phyloP scores from a whole-genome alignment of 2,113 vertebrate genomes.

The Mus pahari region DNA sequence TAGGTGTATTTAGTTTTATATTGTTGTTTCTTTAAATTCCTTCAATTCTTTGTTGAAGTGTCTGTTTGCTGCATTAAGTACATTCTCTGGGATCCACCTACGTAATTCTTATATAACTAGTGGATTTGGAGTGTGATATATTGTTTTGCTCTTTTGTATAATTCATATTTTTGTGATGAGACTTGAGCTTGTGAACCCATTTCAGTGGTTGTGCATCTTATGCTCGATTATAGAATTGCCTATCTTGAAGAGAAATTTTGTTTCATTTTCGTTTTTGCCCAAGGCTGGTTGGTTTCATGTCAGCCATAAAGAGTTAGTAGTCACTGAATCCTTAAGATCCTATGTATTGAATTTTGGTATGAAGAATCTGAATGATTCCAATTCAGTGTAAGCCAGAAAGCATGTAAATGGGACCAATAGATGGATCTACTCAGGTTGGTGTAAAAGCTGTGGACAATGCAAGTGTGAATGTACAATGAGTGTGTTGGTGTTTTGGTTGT shows the following conservation, averaged over 20 bases:
- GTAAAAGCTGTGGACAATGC: neutral
- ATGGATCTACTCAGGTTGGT: neutral
- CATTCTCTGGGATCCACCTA: neutral
- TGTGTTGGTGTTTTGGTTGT: too few species aligned
- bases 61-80: neutral
- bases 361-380: neutral
- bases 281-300: neutral
- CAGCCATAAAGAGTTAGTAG: neutral
- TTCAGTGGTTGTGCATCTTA: neutral
- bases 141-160: neutral
- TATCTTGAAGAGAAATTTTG: neutral
- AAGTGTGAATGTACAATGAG: too few species aligned
- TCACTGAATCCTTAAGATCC: neutral
- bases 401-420: neutral
- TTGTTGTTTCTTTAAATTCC: neutral
- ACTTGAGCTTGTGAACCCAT: neutral
- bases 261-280: neutral
- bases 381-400: neutral
- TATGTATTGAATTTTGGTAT: neutral
- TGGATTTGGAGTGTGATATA: neutral
- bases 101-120: neutral
- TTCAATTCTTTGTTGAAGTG: neutral
- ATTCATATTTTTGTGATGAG: neutral
- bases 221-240: neutral
- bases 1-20: neutral